Conservation (phyloP, 2,113 vertebrate species). For the Nesogale talazaci region DNA sequence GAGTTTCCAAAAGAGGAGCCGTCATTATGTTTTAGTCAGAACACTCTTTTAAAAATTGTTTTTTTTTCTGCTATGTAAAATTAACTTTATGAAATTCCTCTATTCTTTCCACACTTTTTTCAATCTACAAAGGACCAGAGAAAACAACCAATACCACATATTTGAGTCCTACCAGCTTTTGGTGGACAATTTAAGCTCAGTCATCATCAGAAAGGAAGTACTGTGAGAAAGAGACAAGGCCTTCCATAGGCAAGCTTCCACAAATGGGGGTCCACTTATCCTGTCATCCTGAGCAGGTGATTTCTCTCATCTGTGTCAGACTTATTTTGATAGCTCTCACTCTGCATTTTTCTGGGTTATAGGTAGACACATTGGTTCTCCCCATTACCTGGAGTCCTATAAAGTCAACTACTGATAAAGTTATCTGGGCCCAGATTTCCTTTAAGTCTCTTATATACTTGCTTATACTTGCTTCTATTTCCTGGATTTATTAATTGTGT, state of each 20-base stretch:
- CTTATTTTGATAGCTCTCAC: constrained; percentile 5
- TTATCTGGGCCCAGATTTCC: neutral
- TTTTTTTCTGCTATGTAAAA: neutral
- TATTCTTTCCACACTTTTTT: neutral
- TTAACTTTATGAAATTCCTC: neutral
- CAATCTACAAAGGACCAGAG: neutral
- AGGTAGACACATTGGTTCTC: neutral
- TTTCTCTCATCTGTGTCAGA: neutral
- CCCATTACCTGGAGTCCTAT: neutral
- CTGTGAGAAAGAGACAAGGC: neutral
- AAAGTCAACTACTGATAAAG: neutral
- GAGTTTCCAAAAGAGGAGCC: neutral
- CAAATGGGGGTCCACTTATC: constrained; percentile 6
- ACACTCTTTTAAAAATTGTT: neutral
- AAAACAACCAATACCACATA: neutral
- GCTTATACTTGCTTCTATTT: neutral
- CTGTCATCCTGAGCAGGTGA: neutral
- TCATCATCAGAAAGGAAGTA: neutral
- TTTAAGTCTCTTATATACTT: neutral
- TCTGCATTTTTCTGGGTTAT: neutral
- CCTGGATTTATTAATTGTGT: neutral
- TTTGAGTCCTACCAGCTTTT: neutral
- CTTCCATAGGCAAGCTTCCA: neutral
- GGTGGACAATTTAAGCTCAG: neutral
- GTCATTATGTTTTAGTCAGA: neutral